These are phyloP conservation scores for Sphenodon punctatus DNA, from an alignment of 2,797 vertebrate species.

Conservation along the genomic window DNA sequence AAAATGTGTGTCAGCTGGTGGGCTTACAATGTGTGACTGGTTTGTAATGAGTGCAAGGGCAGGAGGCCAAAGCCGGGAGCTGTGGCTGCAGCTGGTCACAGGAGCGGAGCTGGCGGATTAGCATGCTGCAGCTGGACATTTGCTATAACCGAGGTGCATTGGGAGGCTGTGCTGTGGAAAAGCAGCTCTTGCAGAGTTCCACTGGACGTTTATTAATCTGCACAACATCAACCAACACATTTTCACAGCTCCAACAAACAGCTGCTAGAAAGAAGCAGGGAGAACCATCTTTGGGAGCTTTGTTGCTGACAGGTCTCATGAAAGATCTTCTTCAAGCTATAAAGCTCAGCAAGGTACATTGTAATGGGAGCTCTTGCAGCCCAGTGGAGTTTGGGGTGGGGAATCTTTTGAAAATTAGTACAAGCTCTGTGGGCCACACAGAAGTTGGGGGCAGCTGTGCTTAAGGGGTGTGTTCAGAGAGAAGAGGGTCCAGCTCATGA, in stretches of 20 bases:
- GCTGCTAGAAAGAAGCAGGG: background rate
- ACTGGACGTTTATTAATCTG: background rate
- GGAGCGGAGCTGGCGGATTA: background rate
- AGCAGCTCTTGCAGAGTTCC: background rate
- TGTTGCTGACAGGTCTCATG: background rate
- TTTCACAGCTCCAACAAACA: rapidly evolving
- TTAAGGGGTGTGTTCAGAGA: too few relatives aligned
- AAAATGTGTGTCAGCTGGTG: constrained; percentile 29
- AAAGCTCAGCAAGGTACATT: rapidly evolving
- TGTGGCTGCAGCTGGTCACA: background rate
- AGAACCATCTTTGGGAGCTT: rapidly evolving
- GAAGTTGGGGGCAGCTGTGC: too few relatives aligned
- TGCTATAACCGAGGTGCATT: rapidly evolving
- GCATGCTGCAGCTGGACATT: constrained; percentile 17
- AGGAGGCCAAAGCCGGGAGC: background rate
- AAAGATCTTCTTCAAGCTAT: rapidly evolving
- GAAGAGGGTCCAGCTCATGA: too few relatives aligned
- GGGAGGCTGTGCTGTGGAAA: background rate
- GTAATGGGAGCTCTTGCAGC: rapidly evolving
- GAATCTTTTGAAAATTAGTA: too few relatives aligned
- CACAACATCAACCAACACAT: rapidly evolving
- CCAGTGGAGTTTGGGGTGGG: too few relatives aligned
- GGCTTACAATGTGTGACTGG: background rate
- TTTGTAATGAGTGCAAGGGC: rapidly evolving
- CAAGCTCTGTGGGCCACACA: too few relatives aligned